Conservation (phyloP, 2,888 invertebrate species). For the Cheilosia vulpina region DNA sequence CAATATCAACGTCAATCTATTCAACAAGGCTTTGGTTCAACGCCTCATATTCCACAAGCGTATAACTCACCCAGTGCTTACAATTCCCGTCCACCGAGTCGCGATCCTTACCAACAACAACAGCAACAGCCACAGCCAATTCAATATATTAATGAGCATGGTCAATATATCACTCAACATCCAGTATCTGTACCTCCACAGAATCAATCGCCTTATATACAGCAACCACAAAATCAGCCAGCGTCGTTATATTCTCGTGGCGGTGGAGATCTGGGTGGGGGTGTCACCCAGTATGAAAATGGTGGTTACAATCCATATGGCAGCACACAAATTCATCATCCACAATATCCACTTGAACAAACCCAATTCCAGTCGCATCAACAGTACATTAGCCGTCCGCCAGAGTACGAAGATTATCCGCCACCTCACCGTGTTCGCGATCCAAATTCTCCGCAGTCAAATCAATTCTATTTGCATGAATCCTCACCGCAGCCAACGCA, state of each 20-base stretch:
- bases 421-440: conserved; percentile 77
- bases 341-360: conserved; percentile 71
- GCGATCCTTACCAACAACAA: conserved; percentile 81
- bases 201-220: conserved; percentile 78
- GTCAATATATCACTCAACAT: conserved; percentile 82
- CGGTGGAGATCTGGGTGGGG: conserved; percentile 83
- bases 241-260: conserved; percentile 54
- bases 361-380: conserved; percentile 77
- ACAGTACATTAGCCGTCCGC: conserved; percentile 80
- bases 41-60: conserved; percentile 82
- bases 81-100: conserved; percentile 82
- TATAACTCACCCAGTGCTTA: conserved; percentile 81
- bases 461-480: conserved; percentile 92
- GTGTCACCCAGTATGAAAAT: conserved; percentile 83
- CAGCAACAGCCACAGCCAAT: conserved; percentile 82
- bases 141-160: conserved; percentile 83
- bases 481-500: conserved; percentile 85
- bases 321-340: conserved; percentile 60
- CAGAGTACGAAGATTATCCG: conserved; percentile 85
- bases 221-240: conserved; percentile 83
- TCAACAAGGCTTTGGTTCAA: conserved; percentile 82
- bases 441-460: conserved; percentile 82
- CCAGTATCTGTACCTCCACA: conserved; percentile 79
- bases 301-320: conserved; percentile 75
- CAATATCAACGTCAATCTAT: conserved; percentile 82